Base-by-base conservation (phyloP, 2,113 vertebrate genomes). In the Pogona vitticeps region DNA sequence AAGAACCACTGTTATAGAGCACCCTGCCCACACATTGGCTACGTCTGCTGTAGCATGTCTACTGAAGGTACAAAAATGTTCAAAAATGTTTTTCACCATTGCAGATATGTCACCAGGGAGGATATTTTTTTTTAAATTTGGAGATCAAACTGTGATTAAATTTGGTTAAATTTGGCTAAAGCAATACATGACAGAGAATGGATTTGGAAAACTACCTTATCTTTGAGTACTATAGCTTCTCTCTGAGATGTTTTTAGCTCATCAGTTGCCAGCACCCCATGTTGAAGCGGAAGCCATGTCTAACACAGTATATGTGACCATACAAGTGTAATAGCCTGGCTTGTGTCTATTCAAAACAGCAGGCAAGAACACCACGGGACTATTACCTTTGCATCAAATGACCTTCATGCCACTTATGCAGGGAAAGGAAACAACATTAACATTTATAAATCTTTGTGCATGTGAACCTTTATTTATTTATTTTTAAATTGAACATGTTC, bases 401-500 rank as follows among this genome's bases (percentile, higher is more conserved):
- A 92, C 91, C 89, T 87, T 28, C 70, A 86, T 85, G 80, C 88
- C 70, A 31, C 40, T 56, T 82, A 36, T 31, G 59, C 10, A 33
- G 71, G n/a, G 56, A 79, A 71, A 52, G 65, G 46, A 59, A 65
- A 46, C 70, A 67, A 67, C 71, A 31, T 33, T 65, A 40, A 20
- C 68, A 1, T 63, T 67, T 26, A 67, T 59, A 86, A 81, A 67
- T 40, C 71, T 20, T 15, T 42, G 42, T 71, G 84, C 91, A 90
- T 86, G 80, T 87, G 86, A 89, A 90, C 94, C 91, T 93, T 88
- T 95, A 90, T 94, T 92, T 95, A 93, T 94, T 90, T 94, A 79
- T 58, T 94, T 95, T 95, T 95, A 92, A 94, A 94, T 92, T 95
- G 93, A 94, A 93, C 92, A 88, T 93, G 92, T 91, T 91, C 91